These are phyloP conservation scores for Hippocampus mohnikei DNA, from an alignment of 2,113 vertebrate species.

Conservation along the genomic window DNA sequence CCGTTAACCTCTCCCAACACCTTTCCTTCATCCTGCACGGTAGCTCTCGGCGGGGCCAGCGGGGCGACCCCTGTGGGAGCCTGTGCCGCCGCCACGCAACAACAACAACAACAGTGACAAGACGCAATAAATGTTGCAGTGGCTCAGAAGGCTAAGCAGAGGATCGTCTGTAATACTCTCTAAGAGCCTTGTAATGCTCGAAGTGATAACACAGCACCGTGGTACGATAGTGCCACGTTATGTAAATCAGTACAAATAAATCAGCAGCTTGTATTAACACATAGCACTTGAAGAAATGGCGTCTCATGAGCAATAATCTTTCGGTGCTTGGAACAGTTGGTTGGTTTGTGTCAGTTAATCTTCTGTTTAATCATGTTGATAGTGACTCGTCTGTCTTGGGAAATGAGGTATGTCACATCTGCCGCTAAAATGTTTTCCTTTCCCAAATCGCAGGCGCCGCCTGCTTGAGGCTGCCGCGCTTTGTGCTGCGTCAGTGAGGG, in stretches of 20 bases:
- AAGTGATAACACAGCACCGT: constrained; percentile 42
- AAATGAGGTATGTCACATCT: constrained; percentile 63
- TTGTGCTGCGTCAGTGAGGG: constrained; percentile 44
- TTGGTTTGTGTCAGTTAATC: constrained; percentile 58
- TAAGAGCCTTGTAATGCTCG: constrained; percentile 34
- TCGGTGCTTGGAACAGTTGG: constrained; percentile 40
- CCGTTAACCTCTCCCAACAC: no score
- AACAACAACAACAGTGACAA: constrained; percentile 30
- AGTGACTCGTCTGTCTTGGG: constrained; percentile 57
- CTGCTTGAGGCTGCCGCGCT: constrained; percentile 41
- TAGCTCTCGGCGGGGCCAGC: no score
- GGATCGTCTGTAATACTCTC: constrained; percentile 35
- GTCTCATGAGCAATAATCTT: constrained; percentile 47
- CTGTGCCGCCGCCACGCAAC: no score
- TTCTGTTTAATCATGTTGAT: constrained; percentile 63
- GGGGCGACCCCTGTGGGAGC: no score
- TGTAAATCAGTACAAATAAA: constrained; percentile 38
- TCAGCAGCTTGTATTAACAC: constrained; percentile 47
- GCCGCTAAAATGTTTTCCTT: constrained; percentile 46
- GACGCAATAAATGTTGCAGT: constrained; percentile 18
- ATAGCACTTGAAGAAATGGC: constrained; percentile 31
- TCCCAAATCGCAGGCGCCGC: constrained; percentile 33
- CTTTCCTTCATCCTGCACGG: no score
- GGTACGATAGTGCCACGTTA: constrained; percentile 35
- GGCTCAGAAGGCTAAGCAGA: constrained; percentile 26